Percentiles rank a stretch among this genome's conserved stretches.
Evolutionary conservation across 2,888 invertebrate genomes (phyloP).

Genomic region (Latrodectus elegans): DNA sequence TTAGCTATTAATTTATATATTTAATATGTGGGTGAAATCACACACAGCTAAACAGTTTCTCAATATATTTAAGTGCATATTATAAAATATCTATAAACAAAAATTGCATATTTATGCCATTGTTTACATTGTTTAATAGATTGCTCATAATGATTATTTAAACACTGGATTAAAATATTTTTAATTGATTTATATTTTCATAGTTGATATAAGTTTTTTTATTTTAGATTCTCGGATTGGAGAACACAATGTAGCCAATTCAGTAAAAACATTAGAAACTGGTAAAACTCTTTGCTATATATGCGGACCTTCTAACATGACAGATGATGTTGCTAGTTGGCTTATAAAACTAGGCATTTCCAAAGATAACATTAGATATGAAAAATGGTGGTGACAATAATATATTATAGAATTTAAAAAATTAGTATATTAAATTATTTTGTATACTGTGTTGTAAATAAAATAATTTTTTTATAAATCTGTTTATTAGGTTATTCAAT

Average conservation of each 20-base stretch:
- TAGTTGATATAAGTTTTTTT: neutral
- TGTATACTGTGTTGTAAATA: neutral
- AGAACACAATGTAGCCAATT: constrained; percentile 43
- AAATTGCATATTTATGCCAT: neutral
- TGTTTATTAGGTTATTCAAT: neutral
- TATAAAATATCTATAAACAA: neutral
- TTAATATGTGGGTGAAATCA: too few species aligned
- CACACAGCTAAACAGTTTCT: too few species aligned
- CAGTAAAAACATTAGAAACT: constrained; percentile 33
- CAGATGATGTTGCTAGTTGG: constrained; percentile 66
- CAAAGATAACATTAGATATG: constrained; percentile 55
- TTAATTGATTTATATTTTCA: too few species aligned
- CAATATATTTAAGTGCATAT: too few species aligned
- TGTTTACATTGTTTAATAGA: neutral
- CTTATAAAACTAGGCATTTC: constrained; percentile 70
- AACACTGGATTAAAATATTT: too few species aligned
- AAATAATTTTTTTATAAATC: neutral
- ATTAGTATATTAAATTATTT: neutral
- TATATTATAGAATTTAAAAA: neutral
- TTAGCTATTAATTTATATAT: too few species aligned
- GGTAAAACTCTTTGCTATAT: constrained; percentile 69
- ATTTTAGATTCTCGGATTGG: constrained; percentile 51
- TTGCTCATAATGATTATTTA: too few species aligned
- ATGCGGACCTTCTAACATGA: constrained; percentile 73
- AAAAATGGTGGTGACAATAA: constrained; percentile 66